Evolutionary conservation across 2,797 vertebrate species (phyloP).

Genomic region (Heterohyrax brucei): DNA sequence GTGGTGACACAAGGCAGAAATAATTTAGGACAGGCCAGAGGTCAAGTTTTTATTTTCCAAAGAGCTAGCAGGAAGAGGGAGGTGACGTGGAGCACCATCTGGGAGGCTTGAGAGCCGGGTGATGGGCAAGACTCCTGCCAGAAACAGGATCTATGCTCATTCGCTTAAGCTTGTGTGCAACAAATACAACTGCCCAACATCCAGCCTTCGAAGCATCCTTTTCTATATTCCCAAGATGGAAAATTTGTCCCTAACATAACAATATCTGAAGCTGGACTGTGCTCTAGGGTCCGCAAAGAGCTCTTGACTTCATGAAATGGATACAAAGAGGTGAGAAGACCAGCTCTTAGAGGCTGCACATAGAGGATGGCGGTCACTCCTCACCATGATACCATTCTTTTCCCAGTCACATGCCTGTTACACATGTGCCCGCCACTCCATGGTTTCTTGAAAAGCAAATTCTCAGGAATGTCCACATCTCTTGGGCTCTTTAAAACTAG

Average conservation of each 20-base stretch:
- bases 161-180: constrained; percentile 1
- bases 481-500: not conserved
- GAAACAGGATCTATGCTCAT: not conserved
- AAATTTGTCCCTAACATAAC: not conserved
- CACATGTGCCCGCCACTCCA: not conserved
- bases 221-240: not conserved
- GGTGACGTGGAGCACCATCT: not conserved
- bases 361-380: not conserved
- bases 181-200: not conserved
- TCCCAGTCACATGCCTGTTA: not conserved
- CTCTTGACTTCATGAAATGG: not conserved
- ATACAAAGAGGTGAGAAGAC: not conserved
- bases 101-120: not conserved
- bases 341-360: not conserved
- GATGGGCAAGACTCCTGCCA: not conserved
- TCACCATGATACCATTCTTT: not conserved
- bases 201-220: not conserved
- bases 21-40: constrained; percentile 74
- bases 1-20: constrained; percentile 60
- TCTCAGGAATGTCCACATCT: not conserved
- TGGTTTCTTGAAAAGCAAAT: not conserved
- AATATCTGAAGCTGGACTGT: not conserved
- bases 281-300: not conserved
- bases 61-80: not conserved
- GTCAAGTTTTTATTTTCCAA: constrained; percentile 72